Base-by-base conservation (phyloP, 2,113 vertebrate species). In the Aldabrachelys gigantea region DNA sequence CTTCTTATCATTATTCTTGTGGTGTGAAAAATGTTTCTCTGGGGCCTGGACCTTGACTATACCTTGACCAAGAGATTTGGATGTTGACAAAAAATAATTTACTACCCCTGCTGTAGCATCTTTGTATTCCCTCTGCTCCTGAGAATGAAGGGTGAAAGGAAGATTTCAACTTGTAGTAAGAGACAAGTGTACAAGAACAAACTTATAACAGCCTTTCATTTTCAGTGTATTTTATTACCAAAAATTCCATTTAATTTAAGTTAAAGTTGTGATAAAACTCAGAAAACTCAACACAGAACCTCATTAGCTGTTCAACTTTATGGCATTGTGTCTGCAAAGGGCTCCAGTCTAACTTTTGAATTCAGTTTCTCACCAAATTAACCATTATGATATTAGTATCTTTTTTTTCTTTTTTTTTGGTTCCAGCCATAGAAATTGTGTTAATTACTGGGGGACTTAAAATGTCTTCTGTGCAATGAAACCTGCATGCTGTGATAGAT, bases 61-160 rank as follows among this genome's bases (percentile, higher is more conserved):
- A 13, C 27, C 11, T 59, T 62, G 29, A 31, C 27, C 11, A 62
- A 31, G 56, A 57, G 12, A 57, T 57, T 10, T 27, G 24, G 56
- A 57, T 10, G 10, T 27, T 57, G 25, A 57, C 56, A 27, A 27
- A 57, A 57, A 57, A 57, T 57, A 57, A 57, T 11, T 57, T 25
- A 25, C 56, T 11, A 27, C 25, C 57, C 12, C 29, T 79, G 83
- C 90, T 85, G 80, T 22, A 80, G 80, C 0, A 0, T 49, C 69
- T 87, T 91, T 62, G 38, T 21, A 29, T 93, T 92, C 25, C 47
- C 52, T 85, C 31, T 81, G 65, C 79, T 21, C 83, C 47, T 72
- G 54, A 91, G 78, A 54, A 81, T 89, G 85, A 84, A 84, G 90
- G 88, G 88, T 49, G 65, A 65, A 91, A 85, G 85, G 69, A 25